phyloP scores from a whole-genome alignment of 2,797 vertebrate species.

The Lacerta viridis region DNA sequence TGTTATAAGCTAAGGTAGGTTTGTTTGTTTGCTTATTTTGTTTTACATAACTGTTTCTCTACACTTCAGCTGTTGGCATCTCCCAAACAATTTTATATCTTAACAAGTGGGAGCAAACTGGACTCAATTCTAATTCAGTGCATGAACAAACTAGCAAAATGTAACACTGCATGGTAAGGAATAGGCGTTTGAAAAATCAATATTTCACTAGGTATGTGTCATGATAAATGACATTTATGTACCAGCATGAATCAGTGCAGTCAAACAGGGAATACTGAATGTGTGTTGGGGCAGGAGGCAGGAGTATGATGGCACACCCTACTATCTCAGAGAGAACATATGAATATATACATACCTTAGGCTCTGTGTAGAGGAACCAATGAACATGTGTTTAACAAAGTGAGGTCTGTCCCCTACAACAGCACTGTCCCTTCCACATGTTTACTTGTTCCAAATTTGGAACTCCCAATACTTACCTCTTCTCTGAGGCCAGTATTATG shows the following conservation, averaged over 20 bases:
- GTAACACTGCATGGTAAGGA: background rate
- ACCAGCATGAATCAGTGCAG: background rate
- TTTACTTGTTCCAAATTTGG: too few species aligned
- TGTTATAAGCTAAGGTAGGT: constrained; percentile 25
- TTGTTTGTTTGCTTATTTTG: background rate
- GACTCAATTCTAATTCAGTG: background rate
- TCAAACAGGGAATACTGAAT: background rate
- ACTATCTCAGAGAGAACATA: background rate
- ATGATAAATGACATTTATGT: background rate
- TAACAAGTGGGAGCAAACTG: constrained; percentile 4
- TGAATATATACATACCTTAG: background rate
- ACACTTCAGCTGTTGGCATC: constrained; percentile 10
- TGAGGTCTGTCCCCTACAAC: background rate
- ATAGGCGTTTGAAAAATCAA: background rate
- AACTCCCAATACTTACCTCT: background rate
- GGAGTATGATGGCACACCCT: background rate
- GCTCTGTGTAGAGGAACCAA: background rate
- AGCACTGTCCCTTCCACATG: too few species aligned
- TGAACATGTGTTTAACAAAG: background rate
- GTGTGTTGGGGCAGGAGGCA: background rate
- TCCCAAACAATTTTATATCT: constrained; percentile 8
- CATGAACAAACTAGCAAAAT: background rate
- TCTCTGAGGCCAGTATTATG: background rate
- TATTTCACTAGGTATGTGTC: background rate
- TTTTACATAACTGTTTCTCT: background rate